Conservation (phyloP, 2,797 vertebrate species). For the Bufotes viridis region DNA sequence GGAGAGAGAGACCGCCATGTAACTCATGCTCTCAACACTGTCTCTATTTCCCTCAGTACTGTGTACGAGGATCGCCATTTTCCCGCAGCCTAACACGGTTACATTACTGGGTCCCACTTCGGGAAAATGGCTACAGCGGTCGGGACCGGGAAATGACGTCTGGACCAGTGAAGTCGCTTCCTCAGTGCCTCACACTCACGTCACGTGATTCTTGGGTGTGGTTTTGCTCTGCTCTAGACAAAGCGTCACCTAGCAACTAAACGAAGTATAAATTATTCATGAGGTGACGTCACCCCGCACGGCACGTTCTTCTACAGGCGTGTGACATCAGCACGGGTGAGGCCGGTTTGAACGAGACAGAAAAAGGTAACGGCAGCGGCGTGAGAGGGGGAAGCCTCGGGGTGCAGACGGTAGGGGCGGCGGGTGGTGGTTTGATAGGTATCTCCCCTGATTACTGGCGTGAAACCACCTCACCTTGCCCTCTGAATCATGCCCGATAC, state of each 20-base stretch:
- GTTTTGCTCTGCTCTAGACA: conserved; percentile 13
- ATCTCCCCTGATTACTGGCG: too few species aligned
- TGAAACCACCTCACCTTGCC: too few species aligned
- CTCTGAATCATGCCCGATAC: too few species aligned
- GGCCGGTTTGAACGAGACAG: conserved; percentile 73
- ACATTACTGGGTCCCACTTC: background rate
- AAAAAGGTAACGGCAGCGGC: conserved; percentile 67
- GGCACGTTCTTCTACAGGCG: conserved; percentile 52
- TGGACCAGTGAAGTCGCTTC: too few species aligned
- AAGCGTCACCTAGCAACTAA: conserved; percentile 52
- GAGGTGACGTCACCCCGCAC: conserved; percentile 70
- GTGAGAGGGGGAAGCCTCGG: conserved; percentile 12
- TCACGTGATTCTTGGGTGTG: conserved; percentile 37
- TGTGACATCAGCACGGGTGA: conserved; percentile 69
- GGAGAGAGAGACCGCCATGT: background rate
- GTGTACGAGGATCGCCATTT: background rate
- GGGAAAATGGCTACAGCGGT: background rate
- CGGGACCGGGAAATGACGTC: background rate
- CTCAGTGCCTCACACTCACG: too few species aligned
- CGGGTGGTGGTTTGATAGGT: background rate
- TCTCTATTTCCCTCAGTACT: background rate
- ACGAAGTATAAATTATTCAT: conserved; percentile 19
- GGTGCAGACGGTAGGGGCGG: background rate
- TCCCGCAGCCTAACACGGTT: background rate
- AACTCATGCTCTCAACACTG: background rate